These are phyloP conservation scores for Darevskia mixta DNA, from an alignment of 2,797 vertebrate species.

Conservation along the genomic window DNA sequence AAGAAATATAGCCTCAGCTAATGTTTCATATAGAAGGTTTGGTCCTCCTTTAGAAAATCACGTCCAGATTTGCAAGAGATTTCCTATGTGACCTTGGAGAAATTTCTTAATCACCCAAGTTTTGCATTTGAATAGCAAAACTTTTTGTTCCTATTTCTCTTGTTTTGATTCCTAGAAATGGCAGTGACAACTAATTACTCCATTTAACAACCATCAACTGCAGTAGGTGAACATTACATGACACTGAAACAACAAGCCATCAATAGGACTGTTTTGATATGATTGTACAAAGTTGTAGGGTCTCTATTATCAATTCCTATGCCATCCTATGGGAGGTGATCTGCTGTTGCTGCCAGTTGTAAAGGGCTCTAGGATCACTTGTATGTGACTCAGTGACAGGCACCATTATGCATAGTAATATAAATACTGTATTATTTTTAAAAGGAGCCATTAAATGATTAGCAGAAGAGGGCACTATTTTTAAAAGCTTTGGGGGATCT, in stretches of 20 bases:
- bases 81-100: constrained; percentile 57
- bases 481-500: no score
- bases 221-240: background rate
- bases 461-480: no score
- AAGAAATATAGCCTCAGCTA: constrained; percentile 61
- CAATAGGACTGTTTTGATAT: background rate
- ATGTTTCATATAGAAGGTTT: constrained; percentile 39
- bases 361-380: no score
- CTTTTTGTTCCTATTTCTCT: background rate
- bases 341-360: no score
- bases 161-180: background rate
- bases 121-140: background rate
- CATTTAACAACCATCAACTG: background rate
- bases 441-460: no score
- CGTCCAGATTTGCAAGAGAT: constrained; percentile 31
- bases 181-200: background rate
- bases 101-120: constrained; percentile 32
- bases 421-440: no score
- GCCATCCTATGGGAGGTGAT: no score
- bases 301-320: no score
- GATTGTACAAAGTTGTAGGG: background rate
- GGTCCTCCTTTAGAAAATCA: constrained; percentile 6
- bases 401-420: no score
- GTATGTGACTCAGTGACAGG: no score
- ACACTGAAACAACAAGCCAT: background rate